These are phyloP conservation scores for Pyrgilauda ruficollis DNA, from an alignment of 2,113 vertebrate species.

Conservation along the genomic window DNA sequence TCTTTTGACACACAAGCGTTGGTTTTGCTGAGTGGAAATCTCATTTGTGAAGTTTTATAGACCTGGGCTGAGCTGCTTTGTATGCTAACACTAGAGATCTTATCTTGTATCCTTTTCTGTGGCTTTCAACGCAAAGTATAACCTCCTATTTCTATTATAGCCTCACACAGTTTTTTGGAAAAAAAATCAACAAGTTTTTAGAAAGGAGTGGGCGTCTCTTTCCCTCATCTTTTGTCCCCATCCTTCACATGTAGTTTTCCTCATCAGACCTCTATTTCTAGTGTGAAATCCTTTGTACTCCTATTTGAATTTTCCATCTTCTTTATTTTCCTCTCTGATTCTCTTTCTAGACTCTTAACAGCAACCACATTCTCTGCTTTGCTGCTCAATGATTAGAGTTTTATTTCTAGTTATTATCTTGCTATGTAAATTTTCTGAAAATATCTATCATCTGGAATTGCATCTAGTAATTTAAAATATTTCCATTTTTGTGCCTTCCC, in stretches of 20 bases:
- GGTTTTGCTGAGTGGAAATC: neutral
- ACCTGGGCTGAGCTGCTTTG: neutral
- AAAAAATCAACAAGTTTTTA: neutral
- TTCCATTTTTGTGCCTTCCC: neutral
- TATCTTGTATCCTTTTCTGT: neutral
- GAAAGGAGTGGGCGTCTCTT: neutral
- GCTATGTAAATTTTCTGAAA: neutral
- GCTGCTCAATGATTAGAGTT: neutral
- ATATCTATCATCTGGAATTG: neutral
- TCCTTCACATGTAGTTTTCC: neutral
- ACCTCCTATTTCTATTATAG: neutral
- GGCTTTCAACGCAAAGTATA: neutral
- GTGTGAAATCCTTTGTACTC: neutral
- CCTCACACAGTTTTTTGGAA: neutral
- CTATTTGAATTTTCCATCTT: neutral
- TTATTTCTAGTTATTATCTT: constrained; percentile 17
- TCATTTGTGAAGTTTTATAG: constrained; percentile 4
- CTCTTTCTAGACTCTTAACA: neutral
- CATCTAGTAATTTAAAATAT: neutral
- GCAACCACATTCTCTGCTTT: neutral
- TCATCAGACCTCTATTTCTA: neutral
- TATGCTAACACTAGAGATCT: neutral
- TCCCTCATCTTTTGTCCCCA: neutral
- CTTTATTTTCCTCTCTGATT: neutral
- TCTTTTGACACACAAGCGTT: neutral